Conservation (phyloP, 2,113 vertebrate genomes). For the Dicerorhinus sumatrensis region DNA sequence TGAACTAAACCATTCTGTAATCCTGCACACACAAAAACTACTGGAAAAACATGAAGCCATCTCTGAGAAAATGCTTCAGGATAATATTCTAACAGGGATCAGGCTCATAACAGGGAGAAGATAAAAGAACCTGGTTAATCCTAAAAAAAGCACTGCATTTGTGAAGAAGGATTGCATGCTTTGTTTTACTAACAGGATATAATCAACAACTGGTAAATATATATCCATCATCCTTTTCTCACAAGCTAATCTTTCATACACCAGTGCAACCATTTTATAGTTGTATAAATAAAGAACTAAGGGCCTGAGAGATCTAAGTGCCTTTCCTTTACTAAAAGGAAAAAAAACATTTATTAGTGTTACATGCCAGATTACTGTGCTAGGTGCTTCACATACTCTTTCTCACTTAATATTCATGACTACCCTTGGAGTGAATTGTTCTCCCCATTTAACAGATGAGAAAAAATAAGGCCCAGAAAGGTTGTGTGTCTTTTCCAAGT, state of each 20-base stretch:
- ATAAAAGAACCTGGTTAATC: background rate
- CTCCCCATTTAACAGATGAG: slow-evolving; percentile 13
- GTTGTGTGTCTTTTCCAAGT: background rate
- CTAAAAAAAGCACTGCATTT: background rate
- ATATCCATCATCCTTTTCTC: background rate
- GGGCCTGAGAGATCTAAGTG: background rate
- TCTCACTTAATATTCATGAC: background rate
- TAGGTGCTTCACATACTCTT: background rate
- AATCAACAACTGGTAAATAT: background rate
- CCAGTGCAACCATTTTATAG: background rate
- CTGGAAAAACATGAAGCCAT: background rate
- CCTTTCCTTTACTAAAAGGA: background rate
- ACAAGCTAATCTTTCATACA: background rate
- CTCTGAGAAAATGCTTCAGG: background rate
- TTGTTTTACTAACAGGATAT: background rate
- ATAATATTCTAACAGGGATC: background rate
- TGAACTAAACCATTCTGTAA: background rate
- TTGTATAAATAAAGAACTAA: background rate
- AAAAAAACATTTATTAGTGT: background rate
- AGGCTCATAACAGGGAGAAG: background rate
- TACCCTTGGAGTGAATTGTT: background rate
- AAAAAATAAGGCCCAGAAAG: background rate
- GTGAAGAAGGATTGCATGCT: background rate
- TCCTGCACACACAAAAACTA: background rate
- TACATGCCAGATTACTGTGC: background rate